Evolutionary conservation across 2,797 vertebrate genomes (phyloP).

Genomic region (Gymnopithys bicolor): DNA sequence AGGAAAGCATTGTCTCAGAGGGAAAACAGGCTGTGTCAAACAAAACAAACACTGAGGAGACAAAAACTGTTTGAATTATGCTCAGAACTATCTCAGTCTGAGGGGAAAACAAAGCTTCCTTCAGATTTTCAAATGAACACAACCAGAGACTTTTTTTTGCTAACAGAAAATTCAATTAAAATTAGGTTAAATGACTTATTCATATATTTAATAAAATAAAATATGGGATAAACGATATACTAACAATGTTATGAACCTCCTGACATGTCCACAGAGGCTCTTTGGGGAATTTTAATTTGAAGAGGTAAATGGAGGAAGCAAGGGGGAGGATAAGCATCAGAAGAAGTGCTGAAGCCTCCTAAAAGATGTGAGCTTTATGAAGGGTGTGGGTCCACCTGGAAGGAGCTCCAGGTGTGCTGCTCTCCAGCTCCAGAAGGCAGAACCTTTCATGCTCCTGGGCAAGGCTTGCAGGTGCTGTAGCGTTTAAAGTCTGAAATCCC

Average conservation of each 20-base stretch:
- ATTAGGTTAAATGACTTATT: background rate
- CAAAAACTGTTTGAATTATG: background rate
- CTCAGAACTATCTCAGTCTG: background rate
- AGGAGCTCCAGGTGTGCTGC: background rate
- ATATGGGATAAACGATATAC: background rate
- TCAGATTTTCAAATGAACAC: background rate
- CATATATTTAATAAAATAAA: background rate
- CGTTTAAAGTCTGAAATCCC: background rate
- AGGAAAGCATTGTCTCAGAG: background rate
- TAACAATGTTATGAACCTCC: background rate
- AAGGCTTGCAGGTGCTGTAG: background rate
- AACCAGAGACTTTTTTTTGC: background rate
- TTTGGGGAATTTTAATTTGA: background rate
- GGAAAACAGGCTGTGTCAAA: background rate
- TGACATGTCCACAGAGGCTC: background rate
- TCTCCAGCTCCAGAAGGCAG: background rate
- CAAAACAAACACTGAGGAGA: background rate
- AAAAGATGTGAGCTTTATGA: background rate
- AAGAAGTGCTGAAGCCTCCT: background rate
- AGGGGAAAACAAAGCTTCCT: background rate
- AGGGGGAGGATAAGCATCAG: background rate
- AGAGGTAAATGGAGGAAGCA: background rate
- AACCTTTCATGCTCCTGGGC: background rate
- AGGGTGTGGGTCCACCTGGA: background rate
- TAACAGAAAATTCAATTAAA: background rate